Conservation (phyloP, 2,797 vertebrate species). For the Hippoglossus hippoglossus region DNA sequence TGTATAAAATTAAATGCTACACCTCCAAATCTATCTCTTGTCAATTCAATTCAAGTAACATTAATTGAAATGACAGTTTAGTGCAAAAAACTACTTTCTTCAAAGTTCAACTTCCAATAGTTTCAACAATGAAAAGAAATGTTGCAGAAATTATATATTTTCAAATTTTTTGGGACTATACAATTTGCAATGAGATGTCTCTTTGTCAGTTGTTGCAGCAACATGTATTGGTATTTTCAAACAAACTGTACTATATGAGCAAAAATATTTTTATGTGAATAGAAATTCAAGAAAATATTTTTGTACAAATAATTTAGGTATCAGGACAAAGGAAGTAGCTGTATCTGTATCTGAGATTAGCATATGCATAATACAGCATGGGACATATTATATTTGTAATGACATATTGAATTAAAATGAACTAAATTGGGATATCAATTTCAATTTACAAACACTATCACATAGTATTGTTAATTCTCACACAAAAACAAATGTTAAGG, state of each 20-base stretch:
- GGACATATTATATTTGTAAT: background rate
- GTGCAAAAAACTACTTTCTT: too few species aligned
- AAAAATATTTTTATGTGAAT: background rate
- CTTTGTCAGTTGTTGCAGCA: too few species aligned
- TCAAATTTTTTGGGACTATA: too few species aligned
- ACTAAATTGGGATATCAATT: background rate
- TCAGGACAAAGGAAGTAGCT: background rate
- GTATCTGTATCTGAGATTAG: background rate
- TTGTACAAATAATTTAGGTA: background rate
- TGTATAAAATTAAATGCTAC: too few species aligned
- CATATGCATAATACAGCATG: background rate
- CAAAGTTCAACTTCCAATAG: too few species aligned
- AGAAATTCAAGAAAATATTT: background rate
- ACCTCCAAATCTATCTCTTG: too few species aligned
- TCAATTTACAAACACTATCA: background rate
- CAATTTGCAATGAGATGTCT: too few species aligned
- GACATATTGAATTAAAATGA: background rate
- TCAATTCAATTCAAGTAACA: too few species aligned
- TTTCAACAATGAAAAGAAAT: too few species aligned
- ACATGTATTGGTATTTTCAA: too few species aligned
- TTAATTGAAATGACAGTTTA: too few species aligned
- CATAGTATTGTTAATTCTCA: background rate
- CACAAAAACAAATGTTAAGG: background rate
- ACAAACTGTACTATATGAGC: background rate
- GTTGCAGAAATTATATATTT: too few species aligned